Evolutionary conservation across 2,888 invertebrate species (phyloP).

Genomic region (Leucozona laternaria): DNA sequence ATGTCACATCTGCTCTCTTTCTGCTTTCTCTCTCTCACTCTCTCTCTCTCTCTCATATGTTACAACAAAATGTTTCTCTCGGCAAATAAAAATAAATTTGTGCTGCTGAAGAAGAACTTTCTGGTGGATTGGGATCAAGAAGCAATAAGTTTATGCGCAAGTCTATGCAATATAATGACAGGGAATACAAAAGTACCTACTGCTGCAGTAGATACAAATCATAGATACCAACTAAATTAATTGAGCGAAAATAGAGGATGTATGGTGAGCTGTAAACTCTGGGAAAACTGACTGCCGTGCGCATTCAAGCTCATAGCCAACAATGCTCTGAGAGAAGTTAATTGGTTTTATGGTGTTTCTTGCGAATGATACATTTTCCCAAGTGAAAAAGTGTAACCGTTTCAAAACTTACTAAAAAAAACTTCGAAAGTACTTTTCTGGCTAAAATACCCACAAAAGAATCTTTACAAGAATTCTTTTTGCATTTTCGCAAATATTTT

Average conservation of each 20-base stretch:
- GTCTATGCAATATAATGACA: conserved; percentile 53
- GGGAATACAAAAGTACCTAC: conserved; percentile 38
- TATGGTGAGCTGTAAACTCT: conserved; percentile 22
- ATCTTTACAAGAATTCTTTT: neutral
- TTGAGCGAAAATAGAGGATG: conserved; percentile 57
- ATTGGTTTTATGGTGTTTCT: conserved; percentile 43
- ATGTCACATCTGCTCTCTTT: conserved; percentile 5
- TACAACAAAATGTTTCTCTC: conserved; percentile 12
- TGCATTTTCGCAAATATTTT: neutral
- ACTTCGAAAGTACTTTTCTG: neutral
- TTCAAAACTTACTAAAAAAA: neutral
- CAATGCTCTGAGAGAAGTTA: conserved; percentile 62
- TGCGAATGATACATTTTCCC: conserved; percentile 50
- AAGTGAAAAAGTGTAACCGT: conserved; percentile 50
- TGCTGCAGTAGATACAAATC: conserved; percentile 61
- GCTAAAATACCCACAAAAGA: neutral
- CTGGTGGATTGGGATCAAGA: conserved; percentile 42
- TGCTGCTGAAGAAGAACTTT: conserved; percentile 38
- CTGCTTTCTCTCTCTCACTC: neutral
- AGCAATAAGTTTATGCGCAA: conserved; percentile 55
- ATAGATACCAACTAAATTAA: conserved; percentile 72
- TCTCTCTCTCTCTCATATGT: conserved; percentile 22
- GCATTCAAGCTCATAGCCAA: conserved; percentile 65
- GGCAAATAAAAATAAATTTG: conserved; percentile 26
- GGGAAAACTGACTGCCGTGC: conserved; percentile 54